Percentiles rank a stretch among this genome's conserved stretches.
Evolutionary conservation across 2,888 invertebrate species (phyloP).

Genomic region (Chydorus sphaericus): DNA sequence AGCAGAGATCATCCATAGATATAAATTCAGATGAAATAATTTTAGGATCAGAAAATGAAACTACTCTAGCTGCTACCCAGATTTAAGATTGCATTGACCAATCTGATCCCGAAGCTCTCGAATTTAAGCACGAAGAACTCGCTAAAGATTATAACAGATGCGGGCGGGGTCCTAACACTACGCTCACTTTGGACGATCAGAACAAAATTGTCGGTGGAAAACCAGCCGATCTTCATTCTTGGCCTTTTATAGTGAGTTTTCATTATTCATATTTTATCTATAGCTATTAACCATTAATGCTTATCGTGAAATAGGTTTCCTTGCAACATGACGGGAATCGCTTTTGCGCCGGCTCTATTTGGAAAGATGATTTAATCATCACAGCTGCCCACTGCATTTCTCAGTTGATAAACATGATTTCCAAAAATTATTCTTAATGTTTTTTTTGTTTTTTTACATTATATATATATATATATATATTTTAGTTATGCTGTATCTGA

Average conservation of each 20-base stretch:
- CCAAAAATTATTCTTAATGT: not conserved
- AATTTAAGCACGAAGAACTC: no score
- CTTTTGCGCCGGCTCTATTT: slow-evolving; percentile 75
- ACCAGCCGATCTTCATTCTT: slow-evolving; percentile 63
- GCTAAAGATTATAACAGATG: no score
- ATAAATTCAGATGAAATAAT: no score
- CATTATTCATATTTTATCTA: not conserved
- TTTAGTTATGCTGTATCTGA: slow-evolving; percentile 12
- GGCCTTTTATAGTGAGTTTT: slow-evolving; percentile 50
- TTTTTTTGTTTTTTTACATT: no score
- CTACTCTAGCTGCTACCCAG: no score
- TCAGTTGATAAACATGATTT: slow-evolving; percentile 44
- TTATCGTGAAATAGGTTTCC: slow-evolving; percentile 38
- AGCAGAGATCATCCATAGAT: no score
- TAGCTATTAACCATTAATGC: no score
- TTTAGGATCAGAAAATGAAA: no score
- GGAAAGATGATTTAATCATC: slow-evolving; percentile 59
- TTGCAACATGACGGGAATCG: slow-evolving; percentile 68
- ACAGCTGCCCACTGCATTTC: slow-evolving; percentile 81
- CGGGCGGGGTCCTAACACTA: slow-evolving; percentile 24
- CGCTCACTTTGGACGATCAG: slow-evolving; percentile 59
- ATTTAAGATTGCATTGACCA: no score
- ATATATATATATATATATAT: no score
- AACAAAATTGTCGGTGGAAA: slow-evolving; percentile 73
- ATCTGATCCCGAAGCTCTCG: no score